Percentiles rank a stretch among this genome's conserved stretches.
These are phyloP conservation scores for Leucania comma DNA, from an alignment of 2,888 invertebrate genomes.

Conservation along the genomic window DNA sequence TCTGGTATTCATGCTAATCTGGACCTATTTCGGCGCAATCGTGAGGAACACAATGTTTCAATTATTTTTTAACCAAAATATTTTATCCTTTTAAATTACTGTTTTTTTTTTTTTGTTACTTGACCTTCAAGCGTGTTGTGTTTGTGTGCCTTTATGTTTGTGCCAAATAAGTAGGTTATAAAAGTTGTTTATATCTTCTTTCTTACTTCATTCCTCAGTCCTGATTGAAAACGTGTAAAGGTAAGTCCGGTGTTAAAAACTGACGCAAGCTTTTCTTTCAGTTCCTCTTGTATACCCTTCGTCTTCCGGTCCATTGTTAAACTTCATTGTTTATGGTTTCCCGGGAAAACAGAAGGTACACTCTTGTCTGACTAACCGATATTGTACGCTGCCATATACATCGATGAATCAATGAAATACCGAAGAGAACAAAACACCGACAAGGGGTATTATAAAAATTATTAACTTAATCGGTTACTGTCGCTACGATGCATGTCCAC, in stretches of 20 bases:
- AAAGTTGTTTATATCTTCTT: too few relatives aligned
- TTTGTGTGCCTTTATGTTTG: too few relatives aligned
- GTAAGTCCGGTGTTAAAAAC: constrained; percentile 7
- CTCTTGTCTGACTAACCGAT: constrained; percentile 24
- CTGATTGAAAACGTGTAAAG: background rate
- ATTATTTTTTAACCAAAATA: too few relatives aligned
- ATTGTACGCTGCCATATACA: constrained; percentile 20
- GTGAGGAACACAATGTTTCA: too few relatives aligned
- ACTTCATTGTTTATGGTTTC: constrained; percentile 47
- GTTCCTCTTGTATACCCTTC: constrained; percentile 10
- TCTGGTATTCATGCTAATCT: too few relatives aligned
- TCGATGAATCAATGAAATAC: constrained; percentile 32
- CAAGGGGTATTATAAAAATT: constrained; percentile 43
- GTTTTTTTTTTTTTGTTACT: too few relatives aligned
- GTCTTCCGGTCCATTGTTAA: constrained; percentile 40
- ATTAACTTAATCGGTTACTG: constrained; percentile 51
- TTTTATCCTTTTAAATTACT: too few relatives aligned
- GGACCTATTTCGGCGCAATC: too few relatives aligned
- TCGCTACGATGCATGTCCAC: constrained; percentile 22
- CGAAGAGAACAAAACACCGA: constrained; percentile 27
- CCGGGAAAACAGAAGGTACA: constrained; percentile 26
- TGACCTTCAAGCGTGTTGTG: too few relatives aligned
- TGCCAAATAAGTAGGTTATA: too few relatives aligned
- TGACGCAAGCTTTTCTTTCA: constrained; percentile 14
- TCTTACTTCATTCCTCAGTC: background rate